Evolutionary conservation across 2,888 invertebrate genomes (phyloP), one percentile per base, ranked within the genome.

Genomic region (Heliconius ethilla): DNA sequence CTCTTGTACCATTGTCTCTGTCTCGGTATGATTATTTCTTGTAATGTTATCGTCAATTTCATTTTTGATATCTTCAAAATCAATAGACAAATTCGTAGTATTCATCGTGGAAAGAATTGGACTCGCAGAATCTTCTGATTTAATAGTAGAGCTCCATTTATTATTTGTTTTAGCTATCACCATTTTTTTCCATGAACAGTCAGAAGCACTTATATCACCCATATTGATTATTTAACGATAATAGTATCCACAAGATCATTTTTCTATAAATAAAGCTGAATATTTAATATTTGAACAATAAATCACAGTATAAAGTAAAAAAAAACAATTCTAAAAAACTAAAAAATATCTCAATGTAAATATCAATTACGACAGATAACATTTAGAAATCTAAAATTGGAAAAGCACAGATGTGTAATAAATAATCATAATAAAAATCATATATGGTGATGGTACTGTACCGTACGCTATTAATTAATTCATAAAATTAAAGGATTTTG

Each of bases 191-290:
- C 92, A 93, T 78, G 92, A 90, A 88, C 88, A 86, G 86, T 92
- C 90, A 22, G 89, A 88, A 82, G 88, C 85, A 85, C 84, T 86
- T 40, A 88, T 85, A 85, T 94, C 93, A 93, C 89, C 93, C 94
- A 94, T 94, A 93, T 88, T 94, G 94, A 90, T 94, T 93, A 86
- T 93, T 94, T 83, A 93, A 83, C 77, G 94, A 94, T 84, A 91
- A 86, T 78, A 88, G 83, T 88, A 94, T 94, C 94, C 93, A 93
- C 84, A 94, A 89, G 88, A 94, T 87, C 94, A 94, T 94, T 91
- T 86, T 92, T 82, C 69, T 78, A 66, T 25, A 66, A 63, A 77
- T 74, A n/a, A 55, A 59, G n/a, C 45, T 76, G 22, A 69, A 72
- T 29, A 65, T 63, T 67, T 29, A 37, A 55, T 72, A 65, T 76